Base-by-base conservation (phyloP, 2,113 vertebrate genomes). In the Piaya cayana region DNA sequence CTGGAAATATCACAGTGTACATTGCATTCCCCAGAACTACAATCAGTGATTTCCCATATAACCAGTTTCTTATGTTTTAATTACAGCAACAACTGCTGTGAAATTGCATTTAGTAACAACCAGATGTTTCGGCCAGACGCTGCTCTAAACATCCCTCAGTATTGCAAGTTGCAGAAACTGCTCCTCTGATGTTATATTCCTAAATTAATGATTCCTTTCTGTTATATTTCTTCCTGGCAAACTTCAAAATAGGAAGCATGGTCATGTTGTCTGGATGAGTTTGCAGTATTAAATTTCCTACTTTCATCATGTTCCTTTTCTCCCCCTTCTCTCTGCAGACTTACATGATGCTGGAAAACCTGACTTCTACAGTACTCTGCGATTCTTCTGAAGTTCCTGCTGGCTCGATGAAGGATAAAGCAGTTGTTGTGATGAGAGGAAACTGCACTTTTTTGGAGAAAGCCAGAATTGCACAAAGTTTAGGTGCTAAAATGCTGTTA, bases 361-460 rank as follows among this genome's bases (percentile, higher is more conserved):
- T 99, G 97, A 99, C 97, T 7, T 97, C 95, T 53, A 98, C 88
- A 8, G 19, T 88, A 34, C 98, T 99, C 65, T 99, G 99, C 95
- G 97, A 96, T 29, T 2, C 17, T n/a, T 90, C 97, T 42, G 98
- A 98, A 12, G 70, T 98, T 89, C 96, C 82, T 65, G 64, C 97
- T 42, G 97, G 22, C 8, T 23, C 78, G 59, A 75, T 99, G 60
- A 97, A 96, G 87, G 98, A 97, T 72, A 98, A 97, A 92, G 98
- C 98, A 3, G 80, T 99, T 82, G 98, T 98, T 45, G 99, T 99
- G 56, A 97, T 98, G 97, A 97, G 97, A 43, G 99, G 98, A 15
- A 95, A 97, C 32, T 99, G 99, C 96, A 62, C 94, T 21, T 98
- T 98, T 95, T 96, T 98, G 88, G 98, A 98, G 92, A 99, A 99